Conservation (phyloP, 2,113 vertebrate species). For the Epinephelus lanceolatus region DNA sequence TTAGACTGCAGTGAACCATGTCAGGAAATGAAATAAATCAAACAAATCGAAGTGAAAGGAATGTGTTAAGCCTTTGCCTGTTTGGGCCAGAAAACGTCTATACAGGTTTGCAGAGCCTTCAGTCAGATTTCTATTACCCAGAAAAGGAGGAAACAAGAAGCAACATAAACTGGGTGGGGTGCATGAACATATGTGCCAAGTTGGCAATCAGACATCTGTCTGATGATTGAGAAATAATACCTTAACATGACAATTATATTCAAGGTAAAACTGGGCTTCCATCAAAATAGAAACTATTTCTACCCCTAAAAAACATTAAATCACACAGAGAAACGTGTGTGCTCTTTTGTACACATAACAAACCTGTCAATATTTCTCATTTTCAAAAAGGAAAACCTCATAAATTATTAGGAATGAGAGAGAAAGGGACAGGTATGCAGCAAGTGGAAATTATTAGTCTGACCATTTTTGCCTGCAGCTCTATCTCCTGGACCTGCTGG, state of each 20-base stretch:
- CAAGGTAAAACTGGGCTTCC: neutral
- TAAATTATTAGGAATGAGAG: neutral
- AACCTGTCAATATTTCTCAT: neutral
- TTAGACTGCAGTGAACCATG: neutral
- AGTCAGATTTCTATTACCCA: neutral
- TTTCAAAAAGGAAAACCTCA: neutral
- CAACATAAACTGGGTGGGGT: neutral
- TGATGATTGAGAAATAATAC: constrained; percentile 22
- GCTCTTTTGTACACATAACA: neutral
- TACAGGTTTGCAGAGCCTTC: neutral
- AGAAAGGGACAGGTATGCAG: neutral
- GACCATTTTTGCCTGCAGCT: constrained; percentile 23
- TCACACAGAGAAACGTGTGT: neutral
- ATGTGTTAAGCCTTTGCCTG: constrained; percentile 10
- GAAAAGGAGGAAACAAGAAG: neutral
- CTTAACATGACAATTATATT: neutral
- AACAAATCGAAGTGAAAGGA: constrained; percentile 38
- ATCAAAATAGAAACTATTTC: neutral
- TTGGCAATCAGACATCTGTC: neutral
- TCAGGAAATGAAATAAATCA: constrained; percentile 7
- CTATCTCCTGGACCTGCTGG: constrained; percentile 24
- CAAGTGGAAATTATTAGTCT: neutral
- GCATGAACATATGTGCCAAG: neutral
- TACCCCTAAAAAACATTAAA: neutral
- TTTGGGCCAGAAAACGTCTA: neutral